Conservation (phyloP, 1,140 invertebrate genomes). For the Arctopsyche grandis region DNA sequence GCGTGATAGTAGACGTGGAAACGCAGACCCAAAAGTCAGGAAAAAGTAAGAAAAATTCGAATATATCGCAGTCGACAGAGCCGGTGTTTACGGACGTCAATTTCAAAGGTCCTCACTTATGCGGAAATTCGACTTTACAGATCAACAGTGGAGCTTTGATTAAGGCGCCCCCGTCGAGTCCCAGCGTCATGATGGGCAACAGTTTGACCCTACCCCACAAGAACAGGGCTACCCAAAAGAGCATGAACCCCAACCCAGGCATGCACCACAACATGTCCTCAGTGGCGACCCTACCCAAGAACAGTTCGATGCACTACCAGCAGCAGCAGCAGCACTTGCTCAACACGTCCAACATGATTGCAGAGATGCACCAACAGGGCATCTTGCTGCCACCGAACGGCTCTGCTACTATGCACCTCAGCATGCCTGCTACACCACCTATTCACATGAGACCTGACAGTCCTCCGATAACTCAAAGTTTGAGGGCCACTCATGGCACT, state of each 20-base stretch:
- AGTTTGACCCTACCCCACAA: slow-evolving; percentile 64
- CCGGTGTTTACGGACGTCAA: slow-evolving; percentile 61
- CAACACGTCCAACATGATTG: slow-evolving; percentile 61
- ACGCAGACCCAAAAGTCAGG: slow-evolving; percentile 63
- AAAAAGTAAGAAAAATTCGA: slow-evolving; percentile 60
- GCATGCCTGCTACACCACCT: slow-evolving; percentile 55
- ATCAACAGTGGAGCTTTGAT: slow-evolving; percentile 54
- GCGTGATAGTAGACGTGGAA: slow-evolving; percentile 83
- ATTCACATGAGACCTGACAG: slow-evolving; percentile 56
- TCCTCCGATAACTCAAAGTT: slow-evolving; percentile 53
- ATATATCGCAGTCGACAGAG: slow-evolving; percentile 58
- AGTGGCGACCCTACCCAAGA: slow-evolving; percentile 65
- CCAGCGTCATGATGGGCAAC: slow-evolving; percentile 63
- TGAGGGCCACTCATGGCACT: slow-evolving; percentile 59
- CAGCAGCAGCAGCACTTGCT: slow-evolving; percentile 59
- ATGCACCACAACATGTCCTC: slow-evolving; percentile 62
- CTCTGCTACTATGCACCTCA: slow-evolving; percentile 57
- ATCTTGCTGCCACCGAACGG: slow-evolving; percentile 62
- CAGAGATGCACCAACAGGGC: slow-evolving; percentile 61
- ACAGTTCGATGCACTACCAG: slow-evolving; percentile 53
- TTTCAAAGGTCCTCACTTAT: slow-evolving; percentile 64
- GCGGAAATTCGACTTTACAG: slow-evolving; percentile 52
- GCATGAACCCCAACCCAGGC: slow-evolving; percentile 60
- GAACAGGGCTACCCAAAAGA: slow-evolving; percentile 61
- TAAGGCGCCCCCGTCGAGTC: slow-evolving; percentile 59